Percentiles rank a stretch among this genome's conserved stretches.
phyloP scores from a whole-genome alignment of 2,113 vertebrate genomes.

The Vicugna pacos region DNA sequence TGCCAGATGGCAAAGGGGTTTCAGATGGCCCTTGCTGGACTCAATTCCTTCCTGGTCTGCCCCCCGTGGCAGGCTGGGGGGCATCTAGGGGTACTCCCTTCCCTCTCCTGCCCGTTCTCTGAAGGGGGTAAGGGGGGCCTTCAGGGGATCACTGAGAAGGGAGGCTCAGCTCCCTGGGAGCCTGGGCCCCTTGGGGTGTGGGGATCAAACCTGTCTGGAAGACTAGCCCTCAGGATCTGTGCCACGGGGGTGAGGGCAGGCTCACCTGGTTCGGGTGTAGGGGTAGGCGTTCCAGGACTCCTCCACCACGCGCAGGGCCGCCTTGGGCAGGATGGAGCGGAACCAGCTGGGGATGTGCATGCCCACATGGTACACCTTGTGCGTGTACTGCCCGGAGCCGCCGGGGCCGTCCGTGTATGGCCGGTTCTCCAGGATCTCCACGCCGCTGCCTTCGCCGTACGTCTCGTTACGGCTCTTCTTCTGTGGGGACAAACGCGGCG shows the following conservation, averaged over 20 bases:
- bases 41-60: background rate
- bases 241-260: fast-evolving
- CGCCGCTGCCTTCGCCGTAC: constrained; percentile 95
- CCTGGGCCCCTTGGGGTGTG: background rate
- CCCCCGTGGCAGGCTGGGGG: background rate
- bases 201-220: background rate
- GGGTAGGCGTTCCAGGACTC: constrained; percentile 99
- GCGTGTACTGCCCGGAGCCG: constrained; percentile 95
- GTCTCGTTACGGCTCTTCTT: constrained; percentile 98
- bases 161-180: background rate
- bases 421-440: constrained; percentile 97
- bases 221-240: background rate
- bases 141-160: background rate
- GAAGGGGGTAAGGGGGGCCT: background rate
- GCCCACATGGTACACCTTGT: constrained; percentile 98
- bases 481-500: constrained; percentile 83
- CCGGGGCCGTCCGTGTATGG: constrained; percentile 96
- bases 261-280: constrained; percentile 96
- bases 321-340: constrained; percentile 97
- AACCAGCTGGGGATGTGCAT: constrained; percentile 99
- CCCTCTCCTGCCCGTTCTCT: background rate
- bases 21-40: background rate
- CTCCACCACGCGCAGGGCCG: constrained; percentile 96
- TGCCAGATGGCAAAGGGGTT: background rate
- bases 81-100: background rate